Percentiles rank a stretch among this genome's conserved stretches.
These are phyloP conservation scores for Lampropteryx suffumata DNA, from an alignment of 2,888 invertebrate species.

Conservation along the genomic window DNA sequence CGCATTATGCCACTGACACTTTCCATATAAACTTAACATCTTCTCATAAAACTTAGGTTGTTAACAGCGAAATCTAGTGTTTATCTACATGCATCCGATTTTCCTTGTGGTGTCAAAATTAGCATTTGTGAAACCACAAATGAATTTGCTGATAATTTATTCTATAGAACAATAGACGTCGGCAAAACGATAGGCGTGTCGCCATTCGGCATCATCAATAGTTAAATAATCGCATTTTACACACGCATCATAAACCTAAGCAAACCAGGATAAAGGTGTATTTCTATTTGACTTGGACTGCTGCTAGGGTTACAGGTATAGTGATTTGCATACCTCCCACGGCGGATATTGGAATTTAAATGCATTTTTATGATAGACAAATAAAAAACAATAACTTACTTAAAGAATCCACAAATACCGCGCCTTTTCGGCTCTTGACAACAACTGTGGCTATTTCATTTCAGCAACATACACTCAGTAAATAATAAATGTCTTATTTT, in stretches of 20 bases:
- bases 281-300: slow-evolving; percentile 65
- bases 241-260: slow-evolving; percentile 77
- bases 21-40: neutral
- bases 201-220: slow-evolving; percentile 65
- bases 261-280: slow-evolving; percentile 70
- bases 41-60: too few species aligned
- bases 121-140: slow-evolving; percentile 34
- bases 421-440: neutral
- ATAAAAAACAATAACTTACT: slow-evolving; percentile 13
- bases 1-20: neutral
- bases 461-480: too few species aligned
- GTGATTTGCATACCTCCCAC: slow-evolving; percentile 80
- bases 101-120: slow-evolving; percentile 26
- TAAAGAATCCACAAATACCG: neutral
- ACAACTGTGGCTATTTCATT: too few species aligned
- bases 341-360: slow-evolving; percentile 54
- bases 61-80: slow-evolving; percentile 1
- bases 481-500: too few species aligned
- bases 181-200: slow-evolving; percentile 43
- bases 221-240: slow-evolving; percentile 72
- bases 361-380: slow-evolving; percentile 41
- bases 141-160: slow-evolving; percentile 24
- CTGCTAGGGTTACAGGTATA: slow-evolving; percentile 74
- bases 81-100: slow-evolving; percentile 10
- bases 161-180: slow-evolving; percentile 35